phyloP scores from a whole-genome alignment of 2,888 invertebrate genomes.

The Nemoura dubitans region DNA sequence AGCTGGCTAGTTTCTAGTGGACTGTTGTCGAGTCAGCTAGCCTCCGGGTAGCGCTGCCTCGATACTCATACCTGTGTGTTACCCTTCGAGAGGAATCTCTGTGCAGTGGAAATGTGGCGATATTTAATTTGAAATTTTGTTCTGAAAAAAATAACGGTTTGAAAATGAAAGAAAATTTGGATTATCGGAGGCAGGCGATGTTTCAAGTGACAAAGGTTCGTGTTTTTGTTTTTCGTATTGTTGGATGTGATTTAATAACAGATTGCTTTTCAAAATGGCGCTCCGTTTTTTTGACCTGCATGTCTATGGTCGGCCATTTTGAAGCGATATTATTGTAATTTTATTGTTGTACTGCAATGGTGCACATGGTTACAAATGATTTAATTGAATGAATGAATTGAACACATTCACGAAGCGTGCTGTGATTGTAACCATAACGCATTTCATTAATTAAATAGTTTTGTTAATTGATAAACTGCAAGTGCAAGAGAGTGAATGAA shows the following conservation, averaged over 20 bases:
- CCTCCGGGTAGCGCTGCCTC: background rate
- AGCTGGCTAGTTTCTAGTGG: conserved; percentile 3
- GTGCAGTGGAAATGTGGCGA: background rate
- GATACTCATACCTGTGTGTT: background rate
- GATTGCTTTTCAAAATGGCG: conserved; percentile 33
- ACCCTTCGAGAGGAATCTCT: background rate
- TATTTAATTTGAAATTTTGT: conserved; percentile 8
- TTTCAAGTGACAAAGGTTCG: conserved; percentile 79
- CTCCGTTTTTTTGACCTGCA: background rate
- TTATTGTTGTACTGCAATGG: background rate
- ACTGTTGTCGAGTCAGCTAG: background rate
- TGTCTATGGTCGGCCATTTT: conserved; percentile 29
- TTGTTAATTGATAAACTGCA: background rate
- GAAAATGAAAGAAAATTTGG: conserved; percentile 47
- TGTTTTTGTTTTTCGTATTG: conserved; percentile 21
- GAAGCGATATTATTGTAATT: background rate
- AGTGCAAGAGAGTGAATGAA: background rate
- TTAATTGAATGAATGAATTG: background rate
- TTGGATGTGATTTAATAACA: background rate
- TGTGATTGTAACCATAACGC: background rate
- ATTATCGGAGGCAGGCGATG: conserved; percentile 62
- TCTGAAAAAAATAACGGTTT: conserved; percentile 25
- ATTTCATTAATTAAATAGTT: background rate
- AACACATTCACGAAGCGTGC: background rate
- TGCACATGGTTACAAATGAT: background rate